phyloP scores from a whole-genome alignment of 2,797 vertebrate genomes.

The Selene dorsalis region DNA sequence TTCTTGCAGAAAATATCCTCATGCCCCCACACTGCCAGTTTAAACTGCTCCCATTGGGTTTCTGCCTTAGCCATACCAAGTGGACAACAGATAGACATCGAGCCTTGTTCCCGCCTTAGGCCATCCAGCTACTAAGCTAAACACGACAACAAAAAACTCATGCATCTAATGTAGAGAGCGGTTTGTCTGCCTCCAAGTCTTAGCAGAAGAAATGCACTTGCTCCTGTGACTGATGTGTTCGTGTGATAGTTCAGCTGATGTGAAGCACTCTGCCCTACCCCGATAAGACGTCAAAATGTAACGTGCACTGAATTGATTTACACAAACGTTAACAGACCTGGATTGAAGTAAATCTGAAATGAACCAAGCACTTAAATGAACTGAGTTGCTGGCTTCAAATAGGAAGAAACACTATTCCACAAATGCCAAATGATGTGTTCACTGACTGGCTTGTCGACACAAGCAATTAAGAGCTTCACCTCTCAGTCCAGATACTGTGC shows the following conservation, averaged over 20 bases:
- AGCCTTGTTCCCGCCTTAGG: constrained; percentile 58
- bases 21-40: constrained; percentile 53
- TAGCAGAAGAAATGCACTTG: constrained; percentile 40
- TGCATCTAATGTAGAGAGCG: constrained; percentile 45
- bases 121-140: constrained; percentile 53
- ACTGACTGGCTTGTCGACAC: background rate
- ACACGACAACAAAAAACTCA: constrained; percentile 54
- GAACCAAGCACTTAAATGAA: constrained; percentile 6
- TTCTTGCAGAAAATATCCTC: constrained; percentile 72
- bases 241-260: constrained; percentile 22
- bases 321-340: constrained; percentile 7
- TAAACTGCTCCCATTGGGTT: constrained; percentile 62
- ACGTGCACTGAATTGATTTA: constrained; percentile 1
- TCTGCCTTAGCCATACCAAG: constrained; percentile 50
- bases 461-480: constrained; percentile 18
- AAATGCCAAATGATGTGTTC: constrained; percentile 19
- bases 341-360: constrained; percentile 7
- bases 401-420: constrained; percentile 3
- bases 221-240: constrained; percentile 16
- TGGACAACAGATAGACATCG: constrained; percentile 65
- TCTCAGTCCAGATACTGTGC: background rate
- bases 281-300: constrained; percentile 24
- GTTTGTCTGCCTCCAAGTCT: constrained; percentile 32
- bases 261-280: constrained; percentile 7
- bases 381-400: background rate